Conservation (phyloP, 2,888 invertebrate genomes). For the Fabriciana adippe region DNA sequence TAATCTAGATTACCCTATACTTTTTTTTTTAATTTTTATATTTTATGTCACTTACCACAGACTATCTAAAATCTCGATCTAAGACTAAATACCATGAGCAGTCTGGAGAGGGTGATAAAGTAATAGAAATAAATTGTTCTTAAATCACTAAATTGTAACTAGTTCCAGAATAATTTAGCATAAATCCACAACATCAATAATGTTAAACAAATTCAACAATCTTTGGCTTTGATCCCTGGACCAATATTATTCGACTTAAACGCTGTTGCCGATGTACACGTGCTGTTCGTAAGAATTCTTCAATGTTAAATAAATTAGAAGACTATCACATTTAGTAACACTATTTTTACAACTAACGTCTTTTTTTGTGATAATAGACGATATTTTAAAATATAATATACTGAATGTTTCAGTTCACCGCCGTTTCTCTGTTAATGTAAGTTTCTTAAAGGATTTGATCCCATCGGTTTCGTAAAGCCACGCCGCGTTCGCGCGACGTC, state of each 20-base stretch:
- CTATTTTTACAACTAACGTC: conserved; percentile 78
- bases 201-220: conserved; percentile 86
- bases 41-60: conserved; percentile 74
- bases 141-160: conserved; percentile 71
- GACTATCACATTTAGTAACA: conserved; percentile 82
- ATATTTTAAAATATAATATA: conserved; percentile 65
- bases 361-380: conserved; percentile 72
- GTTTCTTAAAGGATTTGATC: conserved; percentile 83
- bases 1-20: conserved; percentile 66
- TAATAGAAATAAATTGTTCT: conserved; percentile 68
- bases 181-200: conserved; percentile 80
- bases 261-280: conserved; percentile 69
- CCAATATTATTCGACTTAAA: conserved; percentile 83
- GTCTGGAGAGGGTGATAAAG: conserved; percentile 79
- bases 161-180: conserved; percentile 79
- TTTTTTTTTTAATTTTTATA: conserved; percentile 60
- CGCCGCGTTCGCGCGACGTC: conserved; percentile 53
- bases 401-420: conserved; percentile 66
- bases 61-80: conserved; percentile 71
- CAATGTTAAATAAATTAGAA: conserved; percentile 78
- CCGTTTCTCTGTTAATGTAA: conserved; percentile 76
- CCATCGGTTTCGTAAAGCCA: conserved; percentile 80
- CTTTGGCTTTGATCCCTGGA: conserved; percentile 93
- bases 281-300: conserved; percentile 72
- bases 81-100: conserved; percentile 77